phyloP scores from a whole-genome alignment of 2,888 invertebrate species.

The Agrotis clavis region DNA sequence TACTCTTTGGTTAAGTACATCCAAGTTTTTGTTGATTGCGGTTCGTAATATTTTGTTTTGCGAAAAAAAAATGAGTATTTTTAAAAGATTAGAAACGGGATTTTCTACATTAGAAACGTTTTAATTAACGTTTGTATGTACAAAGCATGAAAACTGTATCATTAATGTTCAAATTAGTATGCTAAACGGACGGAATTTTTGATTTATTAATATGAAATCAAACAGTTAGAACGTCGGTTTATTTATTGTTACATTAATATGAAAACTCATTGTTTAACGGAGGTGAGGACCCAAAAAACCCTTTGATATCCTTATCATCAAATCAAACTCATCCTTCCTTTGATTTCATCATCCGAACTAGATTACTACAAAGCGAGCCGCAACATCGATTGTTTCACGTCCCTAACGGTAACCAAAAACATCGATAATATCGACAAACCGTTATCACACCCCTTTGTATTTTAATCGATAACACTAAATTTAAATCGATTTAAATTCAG shows the following conservation, averaged over 20 bases:
- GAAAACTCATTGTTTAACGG: constrained; percentile 38
- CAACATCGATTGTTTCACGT: constrained; percentile 48
- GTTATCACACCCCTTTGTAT: constrained; percentile 78
- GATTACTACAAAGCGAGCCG: constrained; percentile 49
- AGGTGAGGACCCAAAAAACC: constrained; percentile 28
- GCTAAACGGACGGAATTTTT: neutral
- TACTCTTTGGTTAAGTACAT: too few species aligned
- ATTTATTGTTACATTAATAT: constrained; percentile 32
- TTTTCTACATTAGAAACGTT: too few species aligned
- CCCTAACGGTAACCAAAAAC: constrained; percentile 67
- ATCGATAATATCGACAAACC: constrained; percentile 73
- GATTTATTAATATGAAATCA: neutral
- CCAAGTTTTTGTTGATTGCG: neutral
- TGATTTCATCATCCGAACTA: constrained; percentile 53
- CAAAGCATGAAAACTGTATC: too few species aligned
- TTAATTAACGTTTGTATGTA: too few species aligned
- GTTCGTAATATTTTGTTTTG: neutral
- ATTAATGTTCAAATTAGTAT: neutral
- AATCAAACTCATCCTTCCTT: constrained; percentile 52
- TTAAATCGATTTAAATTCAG: constrained; percentile 83
- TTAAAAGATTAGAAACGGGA: too few species aligned
- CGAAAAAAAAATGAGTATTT: too few species aligned
- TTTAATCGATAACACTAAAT: constrained; percentile 78
- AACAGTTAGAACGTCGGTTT: constrained; percentile 22
- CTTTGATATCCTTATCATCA: constrained; percentile 50